These are phyloP conservation scores for Erannis defoliaria DNA, from an alignment of 2,888 invertebrate genomes.

Conservation along the genomic window DNA sequence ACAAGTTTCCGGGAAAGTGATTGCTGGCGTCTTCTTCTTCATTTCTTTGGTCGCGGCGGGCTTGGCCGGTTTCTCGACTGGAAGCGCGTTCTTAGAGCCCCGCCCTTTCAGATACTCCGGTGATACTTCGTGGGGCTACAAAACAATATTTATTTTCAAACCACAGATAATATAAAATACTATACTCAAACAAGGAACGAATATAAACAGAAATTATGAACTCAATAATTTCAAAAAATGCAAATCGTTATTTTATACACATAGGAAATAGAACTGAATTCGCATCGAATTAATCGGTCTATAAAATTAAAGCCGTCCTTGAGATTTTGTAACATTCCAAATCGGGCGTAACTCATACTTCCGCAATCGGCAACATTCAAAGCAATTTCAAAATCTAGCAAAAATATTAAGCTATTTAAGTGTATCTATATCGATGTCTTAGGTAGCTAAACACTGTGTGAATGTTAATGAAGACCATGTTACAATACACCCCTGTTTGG, in stretches of 20 bases:
- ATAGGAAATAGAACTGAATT: slow-evolving; percentile 13
- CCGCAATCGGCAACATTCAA: slow-evolving; percentile 8
- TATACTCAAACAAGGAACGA: no score
- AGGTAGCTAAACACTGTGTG: no score
- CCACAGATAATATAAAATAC: no score
- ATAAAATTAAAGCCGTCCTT: slow-evolving; percentile 20
- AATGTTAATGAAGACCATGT: no score
- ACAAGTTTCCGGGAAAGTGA: slow-evolving; percentile 62
- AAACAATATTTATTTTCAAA: slow-evolving; percentile 19
- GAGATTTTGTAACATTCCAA: slow-evolving; percentile 10
- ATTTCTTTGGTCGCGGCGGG: slow-evolving; percentile 56
- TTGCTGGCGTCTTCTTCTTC: slow-evolving; percentile 68
- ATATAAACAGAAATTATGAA: neutral
- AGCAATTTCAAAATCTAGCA: neutral
- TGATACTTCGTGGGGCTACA: slow-evolving; percentile 81
- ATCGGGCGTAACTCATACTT: neutral
- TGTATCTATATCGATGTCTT: no score
- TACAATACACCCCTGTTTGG: no score
- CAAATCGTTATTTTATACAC: slow-evolving; percentile 10
- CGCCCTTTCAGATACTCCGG: slow-evolving; percentile 80
- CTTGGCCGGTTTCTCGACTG: slow-evolving; percentile 60
- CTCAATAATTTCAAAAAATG: slow-evolving; percentile 13
- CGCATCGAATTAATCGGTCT: slow-evolving; percentile 4
- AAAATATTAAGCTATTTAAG: no score
- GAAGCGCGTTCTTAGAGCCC: slow-evolving; percentile 66